phyloP scores from a whole-genome alignment of 2,797 vertebrate genomes.

The Neomorphus geoffroyi region DNA sequence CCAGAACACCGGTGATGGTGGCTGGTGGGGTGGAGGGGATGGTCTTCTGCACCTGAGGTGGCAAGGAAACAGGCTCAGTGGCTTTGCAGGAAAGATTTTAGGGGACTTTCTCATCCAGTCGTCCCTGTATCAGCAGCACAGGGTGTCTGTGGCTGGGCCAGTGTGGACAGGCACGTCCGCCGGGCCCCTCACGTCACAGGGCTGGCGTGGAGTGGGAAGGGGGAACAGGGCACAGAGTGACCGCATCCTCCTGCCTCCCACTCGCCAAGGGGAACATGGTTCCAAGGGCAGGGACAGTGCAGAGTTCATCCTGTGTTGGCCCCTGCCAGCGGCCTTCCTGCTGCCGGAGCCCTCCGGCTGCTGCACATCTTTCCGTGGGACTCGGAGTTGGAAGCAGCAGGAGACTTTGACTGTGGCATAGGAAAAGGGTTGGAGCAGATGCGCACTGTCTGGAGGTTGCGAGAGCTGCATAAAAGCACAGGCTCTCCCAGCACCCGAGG shows the following conservation, averaged over 20 bases:
- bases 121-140: neutral
- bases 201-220: neutral
- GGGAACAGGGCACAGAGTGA: neutral
- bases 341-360: neutral
- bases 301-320: fast-evolving
- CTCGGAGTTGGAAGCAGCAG: neutral
- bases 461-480: neutral
- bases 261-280: fast-evolving
- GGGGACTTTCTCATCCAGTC: fast-evolving
- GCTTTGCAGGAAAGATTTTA: neutral
- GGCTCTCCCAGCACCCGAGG: neutral
- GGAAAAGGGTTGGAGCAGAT: constrained; percentile 40
- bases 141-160: fast-evolving
- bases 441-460: neutral
- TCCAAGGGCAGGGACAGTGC: neutral
- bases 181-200: fast-evolving
- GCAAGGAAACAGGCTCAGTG: fast-evolving
- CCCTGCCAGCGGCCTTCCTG: fast-evolving
- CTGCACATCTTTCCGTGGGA: neutral
- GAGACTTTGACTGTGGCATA: neutral
- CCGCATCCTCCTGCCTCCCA: neutral
- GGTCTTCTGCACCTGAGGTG: neutral
- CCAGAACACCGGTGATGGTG: neutral
- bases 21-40: too few species aligned
- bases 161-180: neutral